These are phyloP conservation scores for Drosophila bocki DNA, from an alignment of 1,140 invertebrate species.

Conservation along the genomic window DNA sequence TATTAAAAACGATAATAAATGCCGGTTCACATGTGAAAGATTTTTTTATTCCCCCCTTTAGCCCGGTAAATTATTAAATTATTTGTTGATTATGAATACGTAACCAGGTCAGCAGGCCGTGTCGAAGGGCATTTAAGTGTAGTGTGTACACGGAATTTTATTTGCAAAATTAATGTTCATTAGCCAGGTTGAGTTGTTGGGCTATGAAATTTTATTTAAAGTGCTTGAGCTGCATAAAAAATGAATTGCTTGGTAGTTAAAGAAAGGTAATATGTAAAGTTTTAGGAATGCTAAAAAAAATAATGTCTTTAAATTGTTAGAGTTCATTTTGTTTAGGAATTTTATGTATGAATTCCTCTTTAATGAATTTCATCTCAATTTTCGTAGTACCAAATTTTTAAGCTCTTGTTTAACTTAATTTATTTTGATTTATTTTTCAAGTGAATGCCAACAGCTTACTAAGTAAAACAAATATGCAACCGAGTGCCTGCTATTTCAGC, in stretches of 20 bases:
- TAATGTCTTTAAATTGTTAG: too few relatives aligned
- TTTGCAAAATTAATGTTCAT: constrained; percentile 34
- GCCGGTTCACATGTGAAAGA: constrained; percentile 31
- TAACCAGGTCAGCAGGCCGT: constrained; percentile 12
- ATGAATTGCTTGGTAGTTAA: constrained; percentile 4
- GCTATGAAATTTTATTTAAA: constrained; percentile 27
- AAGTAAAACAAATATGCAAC: constrained; percentile 1
- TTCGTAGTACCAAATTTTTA: too few relatives aligned
- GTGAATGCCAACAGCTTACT: constrained; percentile 7
- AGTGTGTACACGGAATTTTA: constrained; percentile 1
- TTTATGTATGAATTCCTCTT: neutral
- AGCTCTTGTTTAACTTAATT: constrained; percentile 8
- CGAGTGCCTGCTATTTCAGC: constrained; percentile 1
- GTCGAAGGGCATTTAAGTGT: constrained; percentile 6
- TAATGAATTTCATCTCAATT: neutral
- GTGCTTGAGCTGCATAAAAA: constrained; percentile 4
- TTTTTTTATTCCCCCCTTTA: constrained; percentile 18
- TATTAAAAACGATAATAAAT: constrained; percentile 72
- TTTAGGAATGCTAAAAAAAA: too few relatives aligned
- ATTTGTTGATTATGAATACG: constrained; percentile 63
- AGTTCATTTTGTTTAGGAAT: too few relatives aligned
- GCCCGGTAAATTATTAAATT: constrained; percentile 68
- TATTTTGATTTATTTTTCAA: constrained; percentile 11
- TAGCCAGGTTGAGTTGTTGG: constrained; percentile 7
- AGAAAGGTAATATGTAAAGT: neutral